phyloP scores from a whole-genome alignment of 2,888 invertebrate genomes.

The Cerastoderma edule region DNA sequence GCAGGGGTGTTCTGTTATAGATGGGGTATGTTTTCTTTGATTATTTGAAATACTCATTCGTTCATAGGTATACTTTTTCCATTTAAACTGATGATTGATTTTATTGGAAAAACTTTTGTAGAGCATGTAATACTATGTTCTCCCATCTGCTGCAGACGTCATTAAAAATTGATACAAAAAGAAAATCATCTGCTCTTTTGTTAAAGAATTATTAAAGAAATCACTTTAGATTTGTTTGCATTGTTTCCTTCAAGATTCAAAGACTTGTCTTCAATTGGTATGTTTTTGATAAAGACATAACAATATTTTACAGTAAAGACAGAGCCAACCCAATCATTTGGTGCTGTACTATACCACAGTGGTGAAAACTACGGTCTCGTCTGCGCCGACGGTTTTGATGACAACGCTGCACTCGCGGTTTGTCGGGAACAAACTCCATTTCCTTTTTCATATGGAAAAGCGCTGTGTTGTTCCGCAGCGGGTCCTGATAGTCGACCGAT shows the following conservation, averaged over 20 bases:
- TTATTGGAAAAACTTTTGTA: too few species aligned
- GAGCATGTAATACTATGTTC: too few species aligned
- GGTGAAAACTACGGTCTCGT: constrained; percentile 81
- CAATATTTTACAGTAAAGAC: constrained; percentile 12
- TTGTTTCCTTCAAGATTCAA: too few species aligned
- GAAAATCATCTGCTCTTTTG: too few species aligned
- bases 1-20: constrained; percentile 64
- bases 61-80: too few species aligned
- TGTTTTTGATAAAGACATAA: background rate
- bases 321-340: constrained; percentile 28
- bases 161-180: too few species aligned
- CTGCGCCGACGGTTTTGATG: constrained; percentile 90
- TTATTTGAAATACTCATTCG: too few species aligned
- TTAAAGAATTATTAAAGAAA: too few species aligned
- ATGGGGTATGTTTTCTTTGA: constrained; percentile 53
- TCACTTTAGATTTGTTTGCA: too few species aligned
- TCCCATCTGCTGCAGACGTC: too few species aligned
- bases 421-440: constrained; percentile 74
- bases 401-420: constrained; percentile 86
- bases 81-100: too few species aligned
- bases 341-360: constrained; percentile 62
- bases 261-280: too few species aligned
- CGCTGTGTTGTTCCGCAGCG: constrained; percentile 61
- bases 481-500: constrained; percentile 51
- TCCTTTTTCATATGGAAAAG: constrained; percentile 79